Conservation (phyloP, 2,888 invertebrate genomes). For the Dicyrtoma fusca region DNA sequence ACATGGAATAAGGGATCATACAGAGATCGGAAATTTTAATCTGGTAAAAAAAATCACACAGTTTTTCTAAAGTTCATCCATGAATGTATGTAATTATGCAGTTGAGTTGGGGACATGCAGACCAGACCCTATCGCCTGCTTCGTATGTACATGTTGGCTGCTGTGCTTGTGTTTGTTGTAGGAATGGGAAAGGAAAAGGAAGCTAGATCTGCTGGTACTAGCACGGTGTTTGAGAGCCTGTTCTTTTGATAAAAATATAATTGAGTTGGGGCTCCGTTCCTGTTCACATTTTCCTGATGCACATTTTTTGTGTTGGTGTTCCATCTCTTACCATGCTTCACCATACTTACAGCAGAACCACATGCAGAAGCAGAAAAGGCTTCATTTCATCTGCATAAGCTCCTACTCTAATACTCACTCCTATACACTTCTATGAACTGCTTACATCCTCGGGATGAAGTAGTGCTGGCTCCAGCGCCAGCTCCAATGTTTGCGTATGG, state of each 20-base stretch:
- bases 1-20: not conserved
- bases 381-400: slow-evolving; percentile 36
- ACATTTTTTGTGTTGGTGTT: not conserved
- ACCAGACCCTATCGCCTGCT: not conserved
- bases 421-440: not conserved
- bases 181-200: not conserved
- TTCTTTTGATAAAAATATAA: slow-evolving; percentile 35
- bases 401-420: not conserved
- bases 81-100: too few species aligned
- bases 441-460: not conserved
- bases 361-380: not conserved
- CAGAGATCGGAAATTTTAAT: slow-evolving; percentile 23
- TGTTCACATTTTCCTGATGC: not conserved
- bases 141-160: not conserved
- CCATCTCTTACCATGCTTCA: not conserved
- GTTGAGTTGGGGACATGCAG: too few species aligned
- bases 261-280: slow-evolving; percentile 25
- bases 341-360: too few species aligned
- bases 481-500: not conserved
- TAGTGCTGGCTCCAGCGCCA: not conserved
- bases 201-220: too few species aligned
- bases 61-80: not conserved
- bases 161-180: not conserved
- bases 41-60: slow-evolving; percentile 23
- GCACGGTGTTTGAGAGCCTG: not conserved